Evolutionary conservation across 2,113 vertebrate genomes (phyloP), one percentile per base, ranked within the genome.

Genomic region (Hippopotamus amphibius): DNA sequence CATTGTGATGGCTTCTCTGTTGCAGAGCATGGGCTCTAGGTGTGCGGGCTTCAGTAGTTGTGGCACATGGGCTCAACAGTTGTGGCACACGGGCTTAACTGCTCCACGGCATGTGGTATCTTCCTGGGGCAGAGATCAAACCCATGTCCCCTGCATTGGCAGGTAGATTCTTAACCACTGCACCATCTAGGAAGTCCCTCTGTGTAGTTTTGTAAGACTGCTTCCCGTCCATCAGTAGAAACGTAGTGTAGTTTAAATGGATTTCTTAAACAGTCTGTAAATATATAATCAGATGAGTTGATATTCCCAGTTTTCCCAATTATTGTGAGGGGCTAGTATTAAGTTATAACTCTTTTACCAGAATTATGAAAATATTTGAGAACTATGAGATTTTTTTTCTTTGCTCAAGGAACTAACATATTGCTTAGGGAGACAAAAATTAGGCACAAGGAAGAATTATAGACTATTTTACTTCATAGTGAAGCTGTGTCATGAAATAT

Each of bases 381-480:
- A 97, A 76, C 76, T 84, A 0, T 30, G 77, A 72, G n/a, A 63
- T 80, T 89, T 87, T 92, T 46, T 80, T 90, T 59, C 46, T 93
- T 88, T 88, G 12, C 4, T 33, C 33, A 85, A 57, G 15, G 76
- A 96, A 53, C n/a, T 80, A 57, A 88, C 13, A 59, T 41, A 13
- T 2, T 93, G 6, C 53, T 93, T 88, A 65, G 82, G 72, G 74
- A 57, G n/a, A 66, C 33, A 89, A 91, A 91, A 77, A 72, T 88
- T 59, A 81, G 65, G 43, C 66, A 61, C 9, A 88, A 83, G 14
- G 48, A 92, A 72, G 19, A 72, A 50, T 85, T 74, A 84, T 2
- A 80, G 66, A 94, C n/a, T 84, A 79, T 85, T 87, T 88, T 97
- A n/a, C 13, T 81, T 80, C 15, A 30, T 88, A 72, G n/a, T 55